A percentile compares a stretch with the other conserved stretches of the same genome.
These are phyloP conservation scores for Climacteris rufus DNA, from an alignment of 2,113 vertebrate species.

Conservation along the genomic window DNA sequence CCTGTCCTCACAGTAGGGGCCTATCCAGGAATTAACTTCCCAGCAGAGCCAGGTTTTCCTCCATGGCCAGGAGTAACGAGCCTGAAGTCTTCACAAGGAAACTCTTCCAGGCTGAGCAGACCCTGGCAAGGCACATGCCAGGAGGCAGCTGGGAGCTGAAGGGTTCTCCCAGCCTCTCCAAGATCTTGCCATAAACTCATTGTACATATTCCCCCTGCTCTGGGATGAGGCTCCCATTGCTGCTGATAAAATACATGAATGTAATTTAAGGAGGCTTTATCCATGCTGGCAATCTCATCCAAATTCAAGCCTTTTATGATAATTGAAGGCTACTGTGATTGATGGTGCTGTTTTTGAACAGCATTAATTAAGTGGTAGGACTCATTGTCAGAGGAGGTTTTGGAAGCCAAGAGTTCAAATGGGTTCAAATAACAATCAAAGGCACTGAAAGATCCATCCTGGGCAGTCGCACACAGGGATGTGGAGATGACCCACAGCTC, in stretches of 20 bases:
- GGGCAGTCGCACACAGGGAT: not conserved
- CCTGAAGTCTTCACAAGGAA: not conserved
- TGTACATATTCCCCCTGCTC: accelerated
- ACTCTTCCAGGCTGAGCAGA: not conserved
- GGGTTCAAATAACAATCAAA: not conserved
- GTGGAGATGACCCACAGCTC: not conserved
- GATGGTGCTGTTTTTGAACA: not conserved
- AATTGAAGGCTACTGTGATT: not conserved
- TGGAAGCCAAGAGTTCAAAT: not conserved
- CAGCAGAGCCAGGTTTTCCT: not conserved
- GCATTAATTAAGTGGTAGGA: not conserved
- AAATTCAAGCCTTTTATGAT: not conserved
- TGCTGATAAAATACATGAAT: not conserved
- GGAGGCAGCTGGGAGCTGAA: not conserved
- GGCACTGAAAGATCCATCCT: not conserved
- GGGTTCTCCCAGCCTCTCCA: not conserved
- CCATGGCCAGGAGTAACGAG: accelerated
- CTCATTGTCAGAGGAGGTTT: not conserved
- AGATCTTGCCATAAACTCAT: not conserved
- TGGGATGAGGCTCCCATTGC: not conserved
- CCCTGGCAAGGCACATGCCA: not conserved
- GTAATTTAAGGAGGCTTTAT: not conserved
- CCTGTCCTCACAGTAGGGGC: not conserved
- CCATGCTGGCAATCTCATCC: not conserved
- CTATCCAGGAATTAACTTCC: not conserved